Conservation (phyloP, 2,888 invertebrate species). For the Apamea sordens region DNA sequence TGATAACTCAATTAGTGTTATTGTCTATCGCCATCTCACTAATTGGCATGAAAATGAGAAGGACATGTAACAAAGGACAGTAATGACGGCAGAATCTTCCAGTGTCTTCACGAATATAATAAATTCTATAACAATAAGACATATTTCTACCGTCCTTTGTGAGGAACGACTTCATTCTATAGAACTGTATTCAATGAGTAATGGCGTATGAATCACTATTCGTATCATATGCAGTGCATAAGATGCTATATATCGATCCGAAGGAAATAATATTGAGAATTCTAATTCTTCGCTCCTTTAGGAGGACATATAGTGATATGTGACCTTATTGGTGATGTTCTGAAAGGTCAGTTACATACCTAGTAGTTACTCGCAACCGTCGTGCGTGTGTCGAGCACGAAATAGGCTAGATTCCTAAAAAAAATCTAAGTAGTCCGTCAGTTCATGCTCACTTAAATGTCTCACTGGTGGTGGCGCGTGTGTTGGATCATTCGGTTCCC, state of each 20-base stretch:
- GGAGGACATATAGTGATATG: too few relatives aligned
- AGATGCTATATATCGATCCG: background rate
- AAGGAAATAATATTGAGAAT: conserved; percentile 6
- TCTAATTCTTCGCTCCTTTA: background rate
- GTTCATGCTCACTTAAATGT: too few relatives aligned
- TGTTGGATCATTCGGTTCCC: too few relatives aligned
- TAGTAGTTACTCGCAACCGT: too few relatives aligned
- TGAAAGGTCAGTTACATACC: too few relatives aligned
- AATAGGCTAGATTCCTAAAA: too few relatives aligned
- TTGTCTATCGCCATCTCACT: background rate
- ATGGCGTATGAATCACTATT: conserved; percentile 19
- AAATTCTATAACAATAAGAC: conserved; percentile 12
- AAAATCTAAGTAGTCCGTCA: too few relatives aligned
- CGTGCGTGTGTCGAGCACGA: too few relatives aligned
- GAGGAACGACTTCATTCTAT: background rate
- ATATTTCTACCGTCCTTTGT: conserved; percentile 2
- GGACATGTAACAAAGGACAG: background rate
- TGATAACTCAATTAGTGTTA: background rate
- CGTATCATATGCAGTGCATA: background rate
- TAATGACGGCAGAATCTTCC: background rate
- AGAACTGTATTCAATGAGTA: conserved; percentile 21
- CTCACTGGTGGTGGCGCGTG: too few relatives aligned
- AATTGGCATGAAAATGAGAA: background rate
- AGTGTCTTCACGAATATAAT: background rate
- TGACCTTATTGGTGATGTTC: too few relatives aligned